Conservation (phyloP, 2,113 vertebrate species). For the Sylvilagus bachmani region DNA sequence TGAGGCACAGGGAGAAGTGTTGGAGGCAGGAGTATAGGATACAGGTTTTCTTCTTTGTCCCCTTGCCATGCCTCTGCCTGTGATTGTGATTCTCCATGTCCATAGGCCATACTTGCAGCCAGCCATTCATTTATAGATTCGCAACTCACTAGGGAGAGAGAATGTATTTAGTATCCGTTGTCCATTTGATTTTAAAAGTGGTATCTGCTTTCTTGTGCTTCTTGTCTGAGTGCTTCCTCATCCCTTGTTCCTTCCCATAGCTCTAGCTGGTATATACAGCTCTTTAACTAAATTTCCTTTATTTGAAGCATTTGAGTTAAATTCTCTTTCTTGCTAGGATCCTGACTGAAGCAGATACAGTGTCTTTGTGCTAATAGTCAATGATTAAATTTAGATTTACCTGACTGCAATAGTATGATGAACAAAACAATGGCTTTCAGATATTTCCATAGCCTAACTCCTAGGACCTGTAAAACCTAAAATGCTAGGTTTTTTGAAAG, state of each 20-base stretch:
- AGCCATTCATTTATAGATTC: neutral
- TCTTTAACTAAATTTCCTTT: neutral
- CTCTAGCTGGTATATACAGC: neutral
- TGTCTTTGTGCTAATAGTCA: neutral
- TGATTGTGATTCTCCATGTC: neutral
- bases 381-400: slow-evolving; percentile 15
- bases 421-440: neutral
- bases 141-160: neutral
- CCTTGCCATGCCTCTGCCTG: neutral
- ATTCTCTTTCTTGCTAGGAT: neutral
- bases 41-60: neutral
- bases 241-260: neutral
- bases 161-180: neutral
- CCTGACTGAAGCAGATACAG: neutral
- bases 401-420: neutral
- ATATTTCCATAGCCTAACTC: neutral
- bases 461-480: neutral
- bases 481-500: neutral
- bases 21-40: no score
- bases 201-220: neutral
- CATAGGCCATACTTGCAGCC: no score
- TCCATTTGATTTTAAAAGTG: neutral
- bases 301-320: neutral
- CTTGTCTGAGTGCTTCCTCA: neutral
- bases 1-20: no score